These are phyloP conservation scores for Synanthedon formicaeformis DNA, from an alignment of 2,888 invertebrate genomes.

Conservation along the genomic window DNA sequence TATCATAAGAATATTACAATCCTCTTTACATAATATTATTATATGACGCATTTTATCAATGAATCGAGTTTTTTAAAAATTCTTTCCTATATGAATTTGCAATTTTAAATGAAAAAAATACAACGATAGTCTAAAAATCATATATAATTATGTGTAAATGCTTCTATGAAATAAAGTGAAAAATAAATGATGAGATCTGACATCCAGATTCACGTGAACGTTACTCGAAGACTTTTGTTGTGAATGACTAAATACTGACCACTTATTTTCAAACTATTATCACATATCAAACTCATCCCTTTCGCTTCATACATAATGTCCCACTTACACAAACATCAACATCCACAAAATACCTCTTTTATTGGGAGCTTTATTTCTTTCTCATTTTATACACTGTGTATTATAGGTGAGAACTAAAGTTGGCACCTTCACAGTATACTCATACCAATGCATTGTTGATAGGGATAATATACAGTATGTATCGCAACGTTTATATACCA, in stretches of 20 bases:
- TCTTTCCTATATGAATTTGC: too few species aligned
- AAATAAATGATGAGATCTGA: conserved; percentile 22
- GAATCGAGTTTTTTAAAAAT: too few species aligned
- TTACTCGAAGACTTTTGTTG: conserved; percentile 12
- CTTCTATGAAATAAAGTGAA: conserved; percentile 46
- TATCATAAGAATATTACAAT: too few species aligned
- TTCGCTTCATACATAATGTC: conserved; percentile 16
- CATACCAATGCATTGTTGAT: too few species aligned
- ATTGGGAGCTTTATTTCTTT: neutral
- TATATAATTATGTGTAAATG: conserved; percentile 38
- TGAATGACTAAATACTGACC: conserved; percentile 23
- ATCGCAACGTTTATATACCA: too few species aligned
- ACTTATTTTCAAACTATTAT: conserved; percentile 53
- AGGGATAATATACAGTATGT: too few species aligned
- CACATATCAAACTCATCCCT: conserved; percentile 49
- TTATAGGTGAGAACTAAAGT: neutral
- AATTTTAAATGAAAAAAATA: too few species aligned
- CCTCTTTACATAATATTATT: too few species aligned
- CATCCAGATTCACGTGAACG: neutral
- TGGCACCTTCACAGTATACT: too few species aligned
- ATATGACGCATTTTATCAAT: too few species aligned
- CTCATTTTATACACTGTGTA: neutral
- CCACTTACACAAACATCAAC: conserved; percentile 6
- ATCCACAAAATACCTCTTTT: neutral
- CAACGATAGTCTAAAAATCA: neutral